Conservation (phyloP, 2,113 vertebrate species). For the Dasyprocta punctata region DNA sequence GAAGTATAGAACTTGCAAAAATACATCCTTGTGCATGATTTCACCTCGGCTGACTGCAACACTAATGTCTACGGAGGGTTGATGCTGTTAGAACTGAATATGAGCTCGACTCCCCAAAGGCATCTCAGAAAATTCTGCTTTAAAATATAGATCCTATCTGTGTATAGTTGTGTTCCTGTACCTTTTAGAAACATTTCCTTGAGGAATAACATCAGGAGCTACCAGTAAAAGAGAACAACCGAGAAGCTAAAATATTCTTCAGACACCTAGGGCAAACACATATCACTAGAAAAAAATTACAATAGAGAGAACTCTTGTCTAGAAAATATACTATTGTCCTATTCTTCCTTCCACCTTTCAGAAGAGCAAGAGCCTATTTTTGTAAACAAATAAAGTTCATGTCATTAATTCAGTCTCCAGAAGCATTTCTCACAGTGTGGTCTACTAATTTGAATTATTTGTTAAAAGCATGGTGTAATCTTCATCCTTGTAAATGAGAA, state of each 20-base stretch:
- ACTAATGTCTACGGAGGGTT: not conserved
- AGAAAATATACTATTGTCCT: not conserved
- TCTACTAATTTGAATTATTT: not conserved
- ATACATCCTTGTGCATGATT: slow-evolving; percentile 29
- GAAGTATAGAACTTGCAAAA: slow-evolving; percentile 48
- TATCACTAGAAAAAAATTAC: slow-evolving; percentile 14
- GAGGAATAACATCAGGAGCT: not conserved
- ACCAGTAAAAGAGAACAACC: slow-evolving; percentile 24
- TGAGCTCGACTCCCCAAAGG: slow-evolving; percentile 61
- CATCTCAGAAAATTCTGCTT: slow-evolving; percentile 35
- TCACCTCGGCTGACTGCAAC: not conserved
- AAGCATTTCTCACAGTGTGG: not conserved
- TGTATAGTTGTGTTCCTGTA: not conserved
- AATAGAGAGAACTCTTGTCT: slow-evolving; percentile 24
- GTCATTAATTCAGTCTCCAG: not conserved
- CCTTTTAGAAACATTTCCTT: slow-evolving; percentile 54
- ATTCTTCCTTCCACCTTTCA: not conserved
- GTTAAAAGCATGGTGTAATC: not conserved
- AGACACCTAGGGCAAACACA: slow-evolving; percentile 2
- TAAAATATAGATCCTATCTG: slow-evolving; percentile 44
- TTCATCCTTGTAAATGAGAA: not conserved
- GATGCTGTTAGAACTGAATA: slow-evolving; percentile 35
- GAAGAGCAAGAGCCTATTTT: not conserved
- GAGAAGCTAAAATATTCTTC: slow-evolving; percentile 34
- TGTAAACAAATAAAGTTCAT: not conserved